Percentiles rank a stretch among this genome's conserved stretches.
phyloP scores from a whole-genome alignment of 2,113 vertebrate species.

The Ellobius talpinus region DNA sequence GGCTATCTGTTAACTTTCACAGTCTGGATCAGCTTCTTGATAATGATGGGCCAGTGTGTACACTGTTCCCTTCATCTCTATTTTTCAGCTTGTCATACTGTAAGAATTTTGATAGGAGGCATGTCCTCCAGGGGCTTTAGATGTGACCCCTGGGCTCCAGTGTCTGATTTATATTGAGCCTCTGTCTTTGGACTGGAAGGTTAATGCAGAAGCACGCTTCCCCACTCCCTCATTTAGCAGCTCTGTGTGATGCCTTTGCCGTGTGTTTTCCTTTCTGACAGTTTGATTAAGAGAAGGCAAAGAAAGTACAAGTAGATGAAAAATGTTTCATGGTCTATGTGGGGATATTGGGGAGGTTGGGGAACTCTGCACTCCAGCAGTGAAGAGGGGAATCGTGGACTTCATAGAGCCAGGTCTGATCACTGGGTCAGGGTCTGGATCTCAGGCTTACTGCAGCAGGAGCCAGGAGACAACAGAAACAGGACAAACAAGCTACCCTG shows the following conservation, averaged over 20 bases:
- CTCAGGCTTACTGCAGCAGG: neutral
- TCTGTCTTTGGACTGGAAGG: constrained; percentile 51
- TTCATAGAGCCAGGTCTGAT: neutral
- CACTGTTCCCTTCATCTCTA: constrained; percentile 41
- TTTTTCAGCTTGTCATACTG: constrained; percentile 56
- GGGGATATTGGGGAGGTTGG: neutral
- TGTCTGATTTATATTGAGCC: constrained; percentile 65
- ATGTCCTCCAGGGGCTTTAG: constrained; percentile 54
- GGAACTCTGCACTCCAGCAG: neutral
- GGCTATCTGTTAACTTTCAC: constrained; percentile 7
- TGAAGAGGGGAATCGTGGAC: neutral
- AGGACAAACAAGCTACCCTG: neutral
- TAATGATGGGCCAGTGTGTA: neutral
- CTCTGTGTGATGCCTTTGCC: constrained; percentile 57
- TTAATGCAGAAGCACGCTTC: constrained; percentile 8
- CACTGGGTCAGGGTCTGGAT: neutral
- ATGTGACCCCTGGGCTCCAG: constrained; percentile 55
- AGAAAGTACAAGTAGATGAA: constrained; percentile 54
- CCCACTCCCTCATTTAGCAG: constrained; percentile 22
- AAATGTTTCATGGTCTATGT: neutral
- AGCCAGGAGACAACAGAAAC: neutral
- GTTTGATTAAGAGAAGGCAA: constrained; percentile 64
- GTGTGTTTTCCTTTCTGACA: constrained; percentile 69
- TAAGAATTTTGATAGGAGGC: constrained; percentile 54
- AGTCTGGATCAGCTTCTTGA: constrained; percentile 25